Evolutionary conservation across 2,797 vertebrate species (phyloP).

Genomic region (Psittacula echo): DNA sequence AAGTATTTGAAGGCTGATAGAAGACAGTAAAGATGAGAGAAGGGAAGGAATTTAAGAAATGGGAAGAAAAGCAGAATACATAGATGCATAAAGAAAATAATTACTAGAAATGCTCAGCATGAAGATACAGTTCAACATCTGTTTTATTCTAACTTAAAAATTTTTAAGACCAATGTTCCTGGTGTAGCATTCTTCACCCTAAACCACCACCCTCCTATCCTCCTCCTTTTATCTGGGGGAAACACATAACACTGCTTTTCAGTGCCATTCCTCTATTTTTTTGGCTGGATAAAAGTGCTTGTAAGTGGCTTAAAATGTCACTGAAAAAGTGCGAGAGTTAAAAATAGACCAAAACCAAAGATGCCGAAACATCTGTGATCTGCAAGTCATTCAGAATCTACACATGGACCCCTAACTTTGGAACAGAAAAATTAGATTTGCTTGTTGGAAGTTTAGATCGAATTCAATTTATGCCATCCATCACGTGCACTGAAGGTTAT

Average conservation of each 20-base stretch:
- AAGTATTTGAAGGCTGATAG: not conserved
- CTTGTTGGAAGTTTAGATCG: not conserved
- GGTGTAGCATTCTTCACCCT: not conserved
- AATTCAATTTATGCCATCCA: not conserved
- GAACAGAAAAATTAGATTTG: not conserved
- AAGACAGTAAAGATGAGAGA: not conserved
- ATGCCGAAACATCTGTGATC: not conserved
- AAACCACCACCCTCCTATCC: not conserved
- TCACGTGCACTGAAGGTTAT: not conserved
- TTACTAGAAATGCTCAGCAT: not conserved
- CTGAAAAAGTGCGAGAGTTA: not conserved
- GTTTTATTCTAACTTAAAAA: not conserved
- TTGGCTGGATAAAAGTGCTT: not conserved
- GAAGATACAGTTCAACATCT: not conserved
- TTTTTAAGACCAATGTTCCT: not conserved
- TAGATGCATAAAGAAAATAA: not conserved
- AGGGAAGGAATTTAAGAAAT: not conserved
- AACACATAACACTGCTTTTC: not conserved
- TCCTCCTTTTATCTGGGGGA: not conserved
- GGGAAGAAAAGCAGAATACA: not conserved
- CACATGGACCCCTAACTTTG: rapidly evolving
- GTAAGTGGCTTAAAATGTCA: not conserved
- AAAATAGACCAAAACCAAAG: not conserved
- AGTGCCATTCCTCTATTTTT: rapidly evolving
- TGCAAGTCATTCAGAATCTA: not conserved